Percentiles rank a stretch among this genome's conserved stretches.
phyloP scores from a whole-genome alignment of 2,888 invertebrate genomes.

The Homarus gammarus region DNA sequence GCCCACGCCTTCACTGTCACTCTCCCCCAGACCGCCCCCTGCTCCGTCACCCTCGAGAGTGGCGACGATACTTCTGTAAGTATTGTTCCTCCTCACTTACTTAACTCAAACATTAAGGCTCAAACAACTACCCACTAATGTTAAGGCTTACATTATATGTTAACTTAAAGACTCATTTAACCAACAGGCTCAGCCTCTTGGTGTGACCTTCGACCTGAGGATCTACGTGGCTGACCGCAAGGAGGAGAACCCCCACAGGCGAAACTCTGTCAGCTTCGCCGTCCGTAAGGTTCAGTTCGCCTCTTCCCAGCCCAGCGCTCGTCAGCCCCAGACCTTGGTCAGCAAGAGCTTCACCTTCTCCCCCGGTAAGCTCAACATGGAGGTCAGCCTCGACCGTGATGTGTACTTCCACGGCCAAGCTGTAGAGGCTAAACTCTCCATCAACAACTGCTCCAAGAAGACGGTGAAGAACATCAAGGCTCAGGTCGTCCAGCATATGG shows the following conservation, averaged over 20 bases:
- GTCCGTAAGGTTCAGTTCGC: conserved; percentile 74
- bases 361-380: conserved; percentile 89
- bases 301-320: conserved; percentile 84
- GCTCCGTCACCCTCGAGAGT: conserved; percentile 90
- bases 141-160: not conserved
- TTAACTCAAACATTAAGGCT: no score
- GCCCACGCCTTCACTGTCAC: conserved; percentile 91
- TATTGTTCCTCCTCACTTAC: not conserved
- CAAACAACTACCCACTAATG: not conserved
- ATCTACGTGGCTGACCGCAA: conserved; percentile 90
- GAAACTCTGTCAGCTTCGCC: conserved; percentile 79
- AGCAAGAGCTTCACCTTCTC: conserved; percentile 82
- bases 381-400: conserved; percentile 92
- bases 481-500: conserved; percentile 87
- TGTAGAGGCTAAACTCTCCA: conserved; percentile 88
- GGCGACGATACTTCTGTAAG: conserved; percentile 74
- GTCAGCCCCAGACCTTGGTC: conserved; percentile 93
- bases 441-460: conserved; percentile 93
- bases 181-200: conserved; percentile 88
- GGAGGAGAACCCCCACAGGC: conserved; percentile 91
- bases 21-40: conserved; percentile 90
- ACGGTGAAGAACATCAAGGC: conserved; percentile 91
- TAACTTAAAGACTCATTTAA: not conserved
- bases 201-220: conserved; percentile 89
- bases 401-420: conserved; percentile 95